These are phyloP conservation scores for Doris montereyensis DNA, from an alignment of 2,888 invertebrate species.

Conservation along the genomic window DNA sequence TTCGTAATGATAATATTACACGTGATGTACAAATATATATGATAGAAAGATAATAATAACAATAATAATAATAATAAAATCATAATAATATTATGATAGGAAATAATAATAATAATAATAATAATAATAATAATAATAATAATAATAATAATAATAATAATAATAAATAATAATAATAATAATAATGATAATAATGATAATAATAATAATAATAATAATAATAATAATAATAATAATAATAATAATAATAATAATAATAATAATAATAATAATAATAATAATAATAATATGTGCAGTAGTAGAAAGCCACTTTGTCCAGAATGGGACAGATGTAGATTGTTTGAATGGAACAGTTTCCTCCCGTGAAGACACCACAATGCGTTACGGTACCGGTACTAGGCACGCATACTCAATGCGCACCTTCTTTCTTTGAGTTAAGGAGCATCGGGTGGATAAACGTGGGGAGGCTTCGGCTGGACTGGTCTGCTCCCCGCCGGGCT, in stretches of 20 bases:
- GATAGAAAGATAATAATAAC: not conserved
- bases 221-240: not conserved
- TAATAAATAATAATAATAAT: not conserved
- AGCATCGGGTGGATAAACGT: no score
- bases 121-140: not conserved
- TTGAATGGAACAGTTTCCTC: no score
- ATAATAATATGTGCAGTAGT: not conserved
- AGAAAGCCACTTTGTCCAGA: no score
- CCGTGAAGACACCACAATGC: no score
- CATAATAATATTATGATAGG: not conserved
- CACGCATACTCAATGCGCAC: no score
- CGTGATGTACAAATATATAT: no score
- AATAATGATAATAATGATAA: not conserved
- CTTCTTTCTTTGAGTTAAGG: no score
- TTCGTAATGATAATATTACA: no score
- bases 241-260: not conserved
- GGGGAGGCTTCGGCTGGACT: no score
- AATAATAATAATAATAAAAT: not conserved
- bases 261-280: not conserved
- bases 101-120: not conserved
- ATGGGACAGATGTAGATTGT: no score
- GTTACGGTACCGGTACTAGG: no score
- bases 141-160: not conserved
- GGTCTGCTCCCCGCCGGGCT: no score
- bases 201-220: not conserved